phyloP scores from a whole-genome alignment of 2,888 invertebrate species.

The Dasypolia templi region DNA sequence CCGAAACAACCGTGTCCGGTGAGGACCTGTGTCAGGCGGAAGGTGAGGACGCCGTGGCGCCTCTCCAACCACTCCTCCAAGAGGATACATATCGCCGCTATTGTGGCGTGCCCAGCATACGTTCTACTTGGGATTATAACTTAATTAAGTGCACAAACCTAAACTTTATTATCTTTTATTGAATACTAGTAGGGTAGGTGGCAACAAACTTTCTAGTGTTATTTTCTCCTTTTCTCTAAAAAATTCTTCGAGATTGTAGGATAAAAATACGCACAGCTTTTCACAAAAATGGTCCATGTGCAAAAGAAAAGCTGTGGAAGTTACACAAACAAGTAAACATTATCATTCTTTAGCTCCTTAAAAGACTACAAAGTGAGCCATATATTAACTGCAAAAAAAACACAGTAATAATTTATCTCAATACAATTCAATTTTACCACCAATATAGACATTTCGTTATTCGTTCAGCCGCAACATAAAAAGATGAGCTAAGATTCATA shows the following conservation, averaged over 20 bases:
- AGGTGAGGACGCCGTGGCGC: too few species aligned
- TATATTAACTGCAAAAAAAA: not conserved
- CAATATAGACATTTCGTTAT: not conserved
- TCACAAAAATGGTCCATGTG: not conserved
- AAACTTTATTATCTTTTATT: slow-evolving; percentile 29
- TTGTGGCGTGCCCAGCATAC: too few species aligned
- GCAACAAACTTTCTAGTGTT: not conserved
- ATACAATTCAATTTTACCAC: not conserved
- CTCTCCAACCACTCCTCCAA: too few species aligned
- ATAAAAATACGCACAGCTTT: not conserved
- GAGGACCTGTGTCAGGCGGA: too few species aligned
- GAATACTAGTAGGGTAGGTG: not conserved
- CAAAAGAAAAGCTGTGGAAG: too few species aligned
- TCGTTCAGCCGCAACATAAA: not conserved
- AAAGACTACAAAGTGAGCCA: not conserved
- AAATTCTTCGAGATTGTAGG: not conserved
- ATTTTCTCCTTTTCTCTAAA: not conserved
- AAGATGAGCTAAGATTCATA: slow-evolving; percentile 22
- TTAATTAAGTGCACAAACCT: slow-evolving; percentile 15
- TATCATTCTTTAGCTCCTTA: not conserved
- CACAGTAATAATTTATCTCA: not conserved
- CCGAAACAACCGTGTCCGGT: too few species aligned
- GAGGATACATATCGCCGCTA: too few species aligned
- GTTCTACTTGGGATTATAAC: slow-evolving; percentile 28
- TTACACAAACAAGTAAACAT: not conserved